These are phyloP conservation scores for Micrasema longulum DNA, from an alignment of 1,140 invertebrate genomes.

Conservation along the genomic window DNA sequence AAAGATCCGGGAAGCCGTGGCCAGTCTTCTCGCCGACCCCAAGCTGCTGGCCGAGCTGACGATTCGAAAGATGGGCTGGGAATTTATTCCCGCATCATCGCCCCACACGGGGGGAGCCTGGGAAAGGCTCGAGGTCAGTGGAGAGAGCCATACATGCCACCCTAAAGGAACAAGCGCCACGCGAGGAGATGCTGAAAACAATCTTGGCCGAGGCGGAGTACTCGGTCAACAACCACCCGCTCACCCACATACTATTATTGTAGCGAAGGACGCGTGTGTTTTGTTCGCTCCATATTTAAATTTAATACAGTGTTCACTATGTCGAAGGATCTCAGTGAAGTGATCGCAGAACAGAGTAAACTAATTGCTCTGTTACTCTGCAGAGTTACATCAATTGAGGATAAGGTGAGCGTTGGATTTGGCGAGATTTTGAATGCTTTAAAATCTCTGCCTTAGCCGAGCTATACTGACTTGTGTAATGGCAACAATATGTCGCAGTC, in stretches of 20 bases:
- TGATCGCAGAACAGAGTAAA: no score
- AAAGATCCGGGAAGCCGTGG: constrained; percentile 51
- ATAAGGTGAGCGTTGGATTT: no score
- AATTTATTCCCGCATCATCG: constrained; percentile 59
- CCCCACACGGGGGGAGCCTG: constrained; percentile 62
- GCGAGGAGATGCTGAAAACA: constrained; percentile 53
- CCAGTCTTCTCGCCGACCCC: constrained; percentile 54
- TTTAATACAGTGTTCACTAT: no score
- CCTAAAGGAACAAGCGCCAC: constrained; percentile 45
- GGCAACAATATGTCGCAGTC: no score
- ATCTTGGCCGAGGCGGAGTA: constrained; percentile 56
- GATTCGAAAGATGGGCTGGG: constrained; percentile 53
- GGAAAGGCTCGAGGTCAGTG: constrained; percentile 60
- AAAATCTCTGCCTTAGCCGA: no score
- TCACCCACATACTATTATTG: constrained; percentile 58
- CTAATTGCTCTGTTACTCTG: no score
- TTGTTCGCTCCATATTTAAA: no score
- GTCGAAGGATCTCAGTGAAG: no score
- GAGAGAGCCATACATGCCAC: constrained; percentile 55
- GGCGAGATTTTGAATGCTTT: no score
- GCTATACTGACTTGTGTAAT: no score
- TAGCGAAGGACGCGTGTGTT: no score
- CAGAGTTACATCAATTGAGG: no score
- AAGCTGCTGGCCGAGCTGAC: constrained; percentile 26
- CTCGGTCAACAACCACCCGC: constrained; percentile 56